Conservation (phyloP, 2,113 vertebrate species). For the Saguinus midas region DNA sequence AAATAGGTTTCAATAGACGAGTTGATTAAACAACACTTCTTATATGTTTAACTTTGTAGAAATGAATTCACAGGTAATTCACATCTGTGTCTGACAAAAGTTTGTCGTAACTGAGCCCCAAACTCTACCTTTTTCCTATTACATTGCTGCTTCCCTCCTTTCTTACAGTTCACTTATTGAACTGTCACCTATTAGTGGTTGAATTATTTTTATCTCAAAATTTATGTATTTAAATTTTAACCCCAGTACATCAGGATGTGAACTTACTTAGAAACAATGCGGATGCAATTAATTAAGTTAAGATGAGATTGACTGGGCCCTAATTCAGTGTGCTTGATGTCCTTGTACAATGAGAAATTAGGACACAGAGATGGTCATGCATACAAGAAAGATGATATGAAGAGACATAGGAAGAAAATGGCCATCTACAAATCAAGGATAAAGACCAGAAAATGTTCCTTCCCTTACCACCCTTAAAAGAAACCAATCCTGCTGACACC, state of each 20-base stretch:
- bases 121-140: neutral
- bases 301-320: neutral
- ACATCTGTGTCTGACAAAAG: neutral
- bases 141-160: neutral
- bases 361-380: neutral
- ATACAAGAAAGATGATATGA: neutral
- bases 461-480: neutral
- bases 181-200: neutral
- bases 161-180: neutral
- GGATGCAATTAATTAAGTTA: neutral
- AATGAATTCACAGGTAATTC: neutral
- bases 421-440: neutral
- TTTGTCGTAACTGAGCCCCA: neutral
- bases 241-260: neutral
- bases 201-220: neutral
- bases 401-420: neutral
- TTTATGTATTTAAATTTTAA: neutral
- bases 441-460: neutral
- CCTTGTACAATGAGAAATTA: neutral
- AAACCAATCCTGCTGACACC: neutral
- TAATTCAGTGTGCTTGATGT: neutral
- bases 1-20: neutral
- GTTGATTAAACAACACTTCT: neutral
- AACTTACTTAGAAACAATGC: neutral
- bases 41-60: neutral